phyloP scores from a whole-genome alignment of 1,140 invertebrate genomes.

The Cotesia vestalis region DNA sequence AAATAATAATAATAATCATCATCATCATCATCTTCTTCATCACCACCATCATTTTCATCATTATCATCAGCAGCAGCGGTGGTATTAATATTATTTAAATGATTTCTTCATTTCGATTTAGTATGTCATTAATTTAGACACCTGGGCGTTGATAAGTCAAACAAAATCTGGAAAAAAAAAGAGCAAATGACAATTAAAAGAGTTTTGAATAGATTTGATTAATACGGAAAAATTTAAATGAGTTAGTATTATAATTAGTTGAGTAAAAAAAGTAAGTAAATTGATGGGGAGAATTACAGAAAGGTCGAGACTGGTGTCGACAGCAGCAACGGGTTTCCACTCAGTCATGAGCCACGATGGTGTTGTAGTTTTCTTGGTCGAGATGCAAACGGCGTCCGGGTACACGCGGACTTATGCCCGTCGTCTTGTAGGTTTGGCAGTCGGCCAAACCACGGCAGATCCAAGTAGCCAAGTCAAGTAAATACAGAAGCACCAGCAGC shows the following conservation, averaged over 20 bases:
- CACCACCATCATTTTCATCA: not conserved
- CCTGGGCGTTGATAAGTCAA: too few species aligned
- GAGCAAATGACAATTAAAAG: too few species aligned
- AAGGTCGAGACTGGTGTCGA: constrained; percentile 7
- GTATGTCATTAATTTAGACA: too few species aligned
- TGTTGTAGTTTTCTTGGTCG: constrained; percentile 15
- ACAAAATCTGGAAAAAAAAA: too few species aligned
- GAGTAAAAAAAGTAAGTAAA: not conserved
- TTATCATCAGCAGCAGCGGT: not conserved
- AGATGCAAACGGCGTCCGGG: not conserved
- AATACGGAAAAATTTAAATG: too few species aligned
- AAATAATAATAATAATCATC: not conserved
- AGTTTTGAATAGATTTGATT: too few species aligned
- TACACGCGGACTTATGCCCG: constrained; percentile 20
- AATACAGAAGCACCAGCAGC: constrained; percentile 37
- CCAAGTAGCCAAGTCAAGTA: constrained; percentile 43
- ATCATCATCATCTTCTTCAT: not conserved
- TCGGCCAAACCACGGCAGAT: constrained; percentile 39
- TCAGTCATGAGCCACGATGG: not conserved
- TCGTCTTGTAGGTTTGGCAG: constrained; percentile 33
- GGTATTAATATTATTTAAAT: too few species aligned
- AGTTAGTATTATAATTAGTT: too few species aligned
- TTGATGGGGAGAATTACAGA: constrained; percentile 9
- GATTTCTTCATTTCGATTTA: too few species aligned
- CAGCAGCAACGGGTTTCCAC: constrained; percentile 3